phyloP scores from a whole-genome alignment of 2,888 invertebrate species.

The Cryptus viduatorius region DNA sequence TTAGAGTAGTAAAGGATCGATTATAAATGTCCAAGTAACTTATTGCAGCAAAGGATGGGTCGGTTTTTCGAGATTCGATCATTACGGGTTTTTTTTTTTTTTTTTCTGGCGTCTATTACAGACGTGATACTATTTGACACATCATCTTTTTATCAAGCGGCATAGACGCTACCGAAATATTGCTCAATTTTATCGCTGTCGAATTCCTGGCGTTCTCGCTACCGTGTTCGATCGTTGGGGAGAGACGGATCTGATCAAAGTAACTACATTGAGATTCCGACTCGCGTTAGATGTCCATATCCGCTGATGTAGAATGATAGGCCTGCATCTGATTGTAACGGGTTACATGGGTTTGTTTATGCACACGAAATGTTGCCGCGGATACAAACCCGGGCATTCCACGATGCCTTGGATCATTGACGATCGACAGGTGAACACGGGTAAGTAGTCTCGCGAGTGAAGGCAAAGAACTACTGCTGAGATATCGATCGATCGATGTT shows the following conservation, averaged over 20 bases:
- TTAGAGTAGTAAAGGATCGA: too few relatives aligned
- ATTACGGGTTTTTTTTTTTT: too few relatives aligned
- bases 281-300: neutral
- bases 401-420: constrained; percentile 39
- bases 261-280: neutral
- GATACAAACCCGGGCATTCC: neutral
- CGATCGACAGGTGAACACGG: constrained; percentile 57
- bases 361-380: constrained; percentile 37
- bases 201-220: constrained; percentile 27
- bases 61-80: too few relatives aligned
- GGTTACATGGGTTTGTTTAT: constrained; percentile 51
- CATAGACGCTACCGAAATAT: constrained; percentile 1
- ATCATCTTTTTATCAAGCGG: constrained; percentile 55
- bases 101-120: neutral
- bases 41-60: too few relatives aligned
- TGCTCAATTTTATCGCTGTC: constrained; percentile 31
- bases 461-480: constrained; percentile 46
- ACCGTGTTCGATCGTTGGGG: constrained; percentile 25
- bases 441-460: constrained; percentile 26
- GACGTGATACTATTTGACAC: constrained; percentile 31
- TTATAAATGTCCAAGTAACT: too few relatives aligned
- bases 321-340: neutral
- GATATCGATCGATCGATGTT: constrained; percentile 74
- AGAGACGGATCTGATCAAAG: constrained; percentile 29
- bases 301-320: neutral